Percentiles rank a stretch among this genome's conserved stretches.
Conservation (phyloP, 2,113 vertebrate genomes). For the Lates calcarifer region DNA sequence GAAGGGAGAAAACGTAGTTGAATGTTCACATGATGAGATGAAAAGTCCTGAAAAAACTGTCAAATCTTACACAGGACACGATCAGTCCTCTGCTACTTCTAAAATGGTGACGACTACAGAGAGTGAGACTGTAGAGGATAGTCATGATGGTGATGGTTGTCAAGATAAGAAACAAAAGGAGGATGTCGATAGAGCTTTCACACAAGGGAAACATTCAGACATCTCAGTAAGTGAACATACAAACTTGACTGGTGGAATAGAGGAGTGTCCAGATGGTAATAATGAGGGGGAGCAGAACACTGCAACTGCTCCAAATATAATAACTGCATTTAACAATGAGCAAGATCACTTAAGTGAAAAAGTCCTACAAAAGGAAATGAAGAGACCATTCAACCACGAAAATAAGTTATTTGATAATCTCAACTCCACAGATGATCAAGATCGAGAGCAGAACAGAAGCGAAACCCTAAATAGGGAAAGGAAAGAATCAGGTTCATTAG, state of each 20-base stretch:
- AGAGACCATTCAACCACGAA: neutral
- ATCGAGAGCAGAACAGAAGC: constrained; percentile 11
- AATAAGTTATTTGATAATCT: neutral
- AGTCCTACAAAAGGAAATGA: neutral
- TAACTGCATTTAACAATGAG: constrained; percentile 1
- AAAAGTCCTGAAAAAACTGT: constrained; percentile 8
- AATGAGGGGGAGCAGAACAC: constrained; percentile 4
- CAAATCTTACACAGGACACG: neutral
- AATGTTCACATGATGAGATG: constrained; percentile 29
- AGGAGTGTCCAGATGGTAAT: neutral
- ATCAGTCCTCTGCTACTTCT: constrained; percentile 9
- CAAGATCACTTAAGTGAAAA: constrained; percentile 7
- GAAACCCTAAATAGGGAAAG: neutral
- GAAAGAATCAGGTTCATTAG: neutral
- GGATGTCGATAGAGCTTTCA: neutral
- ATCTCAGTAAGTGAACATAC: constrained; percentile 7
- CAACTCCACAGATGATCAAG: constrained; percentile 16
- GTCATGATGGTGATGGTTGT: constrained; percentile 6
- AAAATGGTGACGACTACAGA: neutral
- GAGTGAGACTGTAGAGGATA: constrained; percentile 4
- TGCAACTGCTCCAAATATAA: neutral
- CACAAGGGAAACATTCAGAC: constrained; percentile 11
- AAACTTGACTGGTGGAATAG: constrained; percentile 22
- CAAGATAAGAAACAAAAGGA: constrained; percentile 28
- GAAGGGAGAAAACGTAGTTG: constrained; percentile 12